Evolutionary conservation across 2,888 invertebrate genomes (phyloP), one percentile per base, ranked within the genome.

Genomic region (Calliopum simillimum): DNA sequence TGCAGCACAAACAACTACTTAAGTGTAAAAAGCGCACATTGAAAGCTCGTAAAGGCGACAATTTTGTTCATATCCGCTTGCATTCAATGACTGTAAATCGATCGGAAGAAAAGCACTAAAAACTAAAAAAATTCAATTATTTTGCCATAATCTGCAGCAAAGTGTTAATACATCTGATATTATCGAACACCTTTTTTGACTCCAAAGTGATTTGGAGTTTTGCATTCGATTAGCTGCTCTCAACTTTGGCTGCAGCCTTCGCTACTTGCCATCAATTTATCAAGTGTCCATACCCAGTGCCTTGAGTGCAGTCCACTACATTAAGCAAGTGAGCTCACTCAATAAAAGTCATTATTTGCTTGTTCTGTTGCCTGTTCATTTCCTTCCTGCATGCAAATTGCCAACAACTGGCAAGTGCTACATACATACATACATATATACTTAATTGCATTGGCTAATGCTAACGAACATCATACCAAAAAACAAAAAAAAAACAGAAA

Each of bases 301-400:
- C 55, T 21, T 14, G 21, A 23, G 11, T 3, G 55, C 21, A 56
- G 55, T 56, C 55, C 5, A 12, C 33, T 33, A 33, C 33, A 33
- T 33, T 33, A 33, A 33, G 33, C 33, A 33, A 33, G 33, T 33
- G 33, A 33, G 33, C 33, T 5, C 19, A 61, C 44, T 61, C 61
- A 61, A 61, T 61, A 61, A 61, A 61, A 61, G 46, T 61, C 61
- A 61, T 61, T 61, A 61, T 61, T 44, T 61, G 14, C 23, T 25
- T 46, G 61, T 46, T 61, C 21, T 61, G 46, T 23, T 23, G 23
- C 56, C 46, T 33, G 19, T 23, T 33, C 33, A 8, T 33, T 58
- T 41, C 41, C 58, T 14, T 33, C 16, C 21, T 44, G 21, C 44
- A 33, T 33, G 8, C 33, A 33, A 14, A 58, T 41, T 33, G 56